Evolutionary conservation across 2,113 vertebrate genomes (phyloP).

Genomic region (Lipotes vexillifer): DNA sequence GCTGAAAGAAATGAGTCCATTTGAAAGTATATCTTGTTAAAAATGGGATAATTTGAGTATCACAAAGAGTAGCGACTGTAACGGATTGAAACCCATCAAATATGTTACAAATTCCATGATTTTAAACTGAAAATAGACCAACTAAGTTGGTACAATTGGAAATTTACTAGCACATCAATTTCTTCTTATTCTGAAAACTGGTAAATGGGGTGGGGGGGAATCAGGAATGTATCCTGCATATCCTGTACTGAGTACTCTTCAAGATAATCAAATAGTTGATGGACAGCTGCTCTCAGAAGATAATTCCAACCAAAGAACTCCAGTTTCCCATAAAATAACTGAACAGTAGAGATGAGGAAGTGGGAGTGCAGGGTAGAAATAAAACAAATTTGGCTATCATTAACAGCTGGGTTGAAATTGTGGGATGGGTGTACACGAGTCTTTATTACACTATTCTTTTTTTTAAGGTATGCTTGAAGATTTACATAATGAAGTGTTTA

Average conservation of each 20-base stretch:
- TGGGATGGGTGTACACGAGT: background rate
- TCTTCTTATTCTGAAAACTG: background rate
- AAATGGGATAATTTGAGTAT: background rate
- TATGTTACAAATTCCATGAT: background rate
- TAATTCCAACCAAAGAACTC: background rate
- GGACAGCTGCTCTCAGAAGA: background rate
- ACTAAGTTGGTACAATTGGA: background rate
- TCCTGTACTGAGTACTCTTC: background rate
- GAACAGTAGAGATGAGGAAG: no score
- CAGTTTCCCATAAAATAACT: background rate
- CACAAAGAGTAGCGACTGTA: background rate
- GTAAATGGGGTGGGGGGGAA: background rate
- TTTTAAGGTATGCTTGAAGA: background rate
- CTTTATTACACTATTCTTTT: background rate
- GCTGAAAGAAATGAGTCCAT: background rate
- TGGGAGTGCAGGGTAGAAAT: background rate
- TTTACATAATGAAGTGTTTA: background rate
- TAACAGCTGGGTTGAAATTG: background rate
- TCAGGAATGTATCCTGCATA: background rate
- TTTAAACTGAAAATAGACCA: slow-evolving; percentile 7
- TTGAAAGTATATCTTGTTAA: background rate
- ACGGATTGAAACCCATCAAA: background rate
- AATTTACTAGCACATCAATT: background rate
- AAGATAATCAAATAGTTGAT: background rate
- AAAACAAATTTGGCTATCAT: background rate